Conservation (phyloP, 2,888 invertebrate species). For the Sarcophaga subvicina region DNA sequence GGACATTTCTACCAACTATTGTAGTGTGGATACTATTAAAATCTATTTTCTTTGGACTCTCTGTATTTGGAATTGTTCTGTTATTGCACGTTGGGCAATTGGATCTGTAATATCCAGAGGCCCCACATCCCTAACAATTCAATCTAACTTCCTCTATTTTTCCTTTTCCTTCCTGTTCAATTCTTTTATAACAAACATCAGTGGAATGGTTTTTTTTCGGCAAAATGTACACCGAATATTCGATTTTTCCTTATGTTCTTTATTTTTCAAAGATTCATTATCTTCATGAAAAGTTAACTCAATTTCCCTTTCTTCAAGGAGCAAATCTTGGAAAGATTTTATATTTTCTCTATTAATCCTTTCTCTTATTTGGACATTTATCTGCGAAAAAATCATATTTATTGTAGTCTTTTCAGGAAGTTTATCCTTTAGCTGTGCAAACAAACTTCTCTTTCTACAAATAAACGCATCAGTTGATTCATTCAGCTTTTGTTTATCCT, state of each 20-base stretch:
- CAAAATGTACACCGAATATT: slow-evolving; percentile 1
- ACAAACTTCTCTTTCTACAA: no score
- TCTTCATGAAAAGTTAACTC: neutral
- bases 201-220: slow-evolving; percentile 5
- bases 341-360: neutral
- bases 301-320: neutral
- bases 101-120: slow-evolving; percentile 30
- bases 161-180: no score
- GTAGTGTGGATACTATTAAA: slow-evolving; percentile 40
- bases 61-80: neutral
- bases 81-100: slow-evolving; percentile 38
- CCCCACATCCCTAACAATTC: slow-evolving; percentile 44
- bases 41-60: slow-evolving; percentile 28
- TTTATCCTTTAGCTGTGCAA: no score
- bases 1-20: slow-evolving; percentile 49
- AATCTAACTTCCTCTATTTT: slow-evolving; percentile 13
- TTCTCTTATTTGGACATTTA: slow-evolving; percentile 2
- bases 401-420: slow-evolving; percentile 7
- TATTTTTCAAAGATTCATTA: neutral
- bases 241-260: no score
- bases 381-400: slow-evolving; percentile 27
- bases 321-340: slow-evolving; percentile 6
- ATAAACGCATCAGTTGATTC: no score
- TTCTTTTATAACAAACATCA: no score
- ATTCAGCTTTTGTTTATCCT: no score